Conservation (phyloP, 2,797 vertebrate species). For the Myotis myotis region DNA sequence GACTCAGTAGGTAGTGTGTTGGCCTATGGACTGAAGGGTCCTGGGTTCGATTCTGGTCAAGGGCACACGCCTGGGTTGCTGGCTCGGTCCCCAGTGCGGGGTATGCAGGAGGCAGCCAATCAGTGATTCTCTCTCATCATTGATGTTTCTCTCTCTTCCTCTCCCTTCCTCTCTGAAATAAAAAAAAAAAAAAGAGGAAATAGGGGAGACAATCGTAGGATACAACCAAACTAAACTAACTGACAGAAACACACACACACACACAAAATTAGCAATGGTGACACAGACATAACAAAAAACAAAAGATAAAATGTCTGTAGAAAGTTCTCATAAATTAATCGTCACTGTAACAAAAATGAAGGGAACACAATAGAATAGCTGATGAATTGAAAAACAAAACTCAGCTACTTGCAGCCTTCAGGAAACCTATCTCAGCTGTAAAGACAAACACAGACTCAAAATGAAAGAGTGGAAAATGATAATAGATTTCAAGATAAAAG, state of each 20-base stretch:
- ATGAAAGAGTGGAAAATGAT: neutral
- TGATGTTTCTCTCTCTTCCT: too few species aligned
- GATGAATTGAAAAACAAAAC: neutral
- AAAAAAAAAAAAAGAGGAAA: neutral
- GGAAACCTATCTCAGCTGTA: neutral
- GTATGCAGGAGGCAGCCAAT: too few species aligned
- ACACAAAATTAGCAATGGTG: neutral
- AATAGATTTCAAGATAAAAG: neutral
- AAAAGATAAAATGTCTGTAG: neutral
- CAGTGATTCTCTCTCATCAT: too few species aligned
- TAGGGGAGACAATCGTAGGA: neutral
- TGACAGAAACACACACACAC: neutral
- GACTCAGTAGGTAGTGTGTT: too few species aligned
- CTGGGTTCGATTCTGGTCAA: too few species aligned
- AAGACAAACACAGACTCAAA: neutral
- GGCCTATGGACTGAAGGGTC: too few species aligned
- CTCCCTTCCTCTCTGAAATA: neutral
- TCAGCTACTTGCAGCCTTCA: neutral
- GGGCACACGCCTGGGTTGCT: too few species aligned
- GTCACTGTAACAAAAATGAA: neutral
- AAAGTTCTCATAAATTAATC: neutral
- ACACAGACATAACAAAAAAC: neutral
- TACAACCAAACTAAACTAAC: neutral
- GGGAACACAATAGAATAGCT: neutral
- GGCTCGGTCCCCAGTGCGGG: too few species aligned